Evolutionary conservation across 2,797 vertebrate genomes (phyloP).

Genomic region (Pangasius mekongensis): DNA sequence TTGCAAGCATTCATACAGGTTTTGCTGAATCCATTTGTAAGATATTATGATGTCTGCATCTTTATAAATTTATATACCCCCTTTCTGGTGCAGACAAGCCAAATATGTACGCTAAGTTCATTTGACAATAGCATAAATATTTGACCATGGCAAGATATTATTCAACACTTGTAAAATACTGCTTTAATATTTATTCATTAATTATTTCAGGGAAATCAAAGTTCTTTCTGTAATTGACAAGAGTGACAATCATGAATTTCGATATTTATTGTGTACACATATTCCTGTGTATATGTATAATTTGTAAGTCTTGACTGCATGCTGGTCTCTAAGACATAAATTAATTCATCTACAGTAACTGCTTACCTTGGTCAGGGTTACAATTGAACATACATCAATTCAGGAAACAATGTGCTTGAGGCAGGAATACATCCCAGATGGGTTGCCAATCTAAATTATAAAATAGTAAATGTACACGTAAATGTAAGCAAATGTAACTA

Average conservation of each 20-base stretch:
- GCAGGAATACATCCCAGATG: background rate
- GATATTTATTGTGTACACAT: background rate
- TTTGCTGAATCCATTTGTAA: background rate
- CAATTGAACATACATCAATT: background rate
- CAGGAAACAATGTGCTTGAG: background rate
- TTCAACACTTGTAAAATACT: background rate
- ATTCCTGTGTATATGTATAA: background rate
- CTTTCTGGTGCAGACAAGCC: background rate
- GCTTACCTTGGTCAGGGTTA: background rate
- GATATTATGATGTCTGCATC: background rate
- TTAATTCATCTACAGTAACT: background rate
- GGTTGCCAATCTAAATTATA: background rate
- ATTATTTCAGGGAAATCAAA: background rate
- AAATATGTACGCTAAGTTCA: background rate
- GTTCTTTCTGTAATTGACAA: background rate
- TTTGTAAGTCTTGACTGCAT: background rate
- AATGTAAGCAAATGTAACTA: background rate
- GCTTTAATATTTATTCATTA: background rate
- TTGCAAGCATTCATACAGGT: background rate
- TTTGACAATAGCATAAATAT: background rate
- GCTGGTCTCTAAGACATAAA: background rate
- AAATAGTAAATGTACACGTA: background rate
- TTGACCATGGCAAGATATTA: background rate
- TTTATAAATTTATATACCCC: background rate
- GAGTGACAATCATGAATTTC: background rate